Evolutionary conservation across 1,140 invertebrate species (phyloP).

Genomic region (Drosophila truncata): DNA sequence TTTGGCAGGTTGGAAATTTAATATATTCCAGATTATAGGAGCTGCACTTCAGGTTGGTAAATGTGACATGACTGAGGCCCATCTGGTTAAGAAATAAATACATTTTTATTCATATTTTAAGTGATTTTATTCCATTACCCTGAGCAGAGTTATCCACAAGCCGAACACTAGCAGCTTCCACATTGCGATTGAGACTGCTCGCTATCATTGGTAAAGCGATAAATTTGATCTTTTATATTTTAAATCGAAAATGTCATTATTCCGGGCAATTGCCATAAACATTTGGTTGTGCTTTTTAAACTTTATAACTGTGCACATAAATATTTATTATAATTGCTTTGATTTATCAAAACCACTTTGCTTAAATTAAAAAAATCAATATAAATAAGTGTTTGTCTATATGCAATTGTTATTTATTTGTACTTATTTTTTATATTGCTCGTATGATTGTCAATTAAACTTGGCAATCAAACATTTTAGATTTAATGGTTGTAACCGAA

Average conservation of each 20-base stretch:
- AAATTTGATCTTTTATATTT: background rate
- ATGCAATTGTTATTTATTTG: background rate
- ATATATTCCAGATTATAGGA: background rate
- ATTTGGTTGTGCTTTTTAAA: conserved; percentile 5
- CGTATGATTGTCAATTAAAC: background rate
- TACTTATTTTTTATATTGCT: background rate
- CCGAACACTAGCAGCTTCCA: conserved; percentile 15
- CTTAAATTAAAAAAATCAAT: background rate
- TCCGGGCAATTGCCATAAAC: conserved; percentile 2
- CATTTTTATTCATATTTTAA: background rate
- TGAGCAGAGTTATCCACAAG: conserved; percentile 23
- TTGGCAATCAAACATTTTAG: background rate
- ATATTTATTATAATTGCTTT: background rate
- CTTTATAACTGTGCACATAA: background rate
- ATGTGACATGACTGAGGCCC: conserved; percentile 32
- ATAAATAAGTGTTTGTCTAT: background rate
- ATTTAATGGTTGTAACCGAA: background rate
- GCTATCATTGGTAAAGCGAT: background rate
- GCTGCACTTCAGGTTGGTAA: conserved; percentile 51
- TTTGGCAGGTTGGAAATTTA: conserved; percentile 21
- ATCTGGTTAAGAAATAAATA: conserved; percentile 2
- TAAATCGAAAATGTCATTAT: conserved; percentile 10
- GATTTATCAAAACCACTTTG: background rate
- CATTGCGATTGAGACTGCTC: conserved; percentile 12
- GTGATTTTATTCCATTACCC: background rate